A percentile compares a stretch with the other conserved stretches of the same genome.
phyloP scores from a whole-genome alignment of 2,113 vertebrate species.

The Verasper variegatus region DNA sequence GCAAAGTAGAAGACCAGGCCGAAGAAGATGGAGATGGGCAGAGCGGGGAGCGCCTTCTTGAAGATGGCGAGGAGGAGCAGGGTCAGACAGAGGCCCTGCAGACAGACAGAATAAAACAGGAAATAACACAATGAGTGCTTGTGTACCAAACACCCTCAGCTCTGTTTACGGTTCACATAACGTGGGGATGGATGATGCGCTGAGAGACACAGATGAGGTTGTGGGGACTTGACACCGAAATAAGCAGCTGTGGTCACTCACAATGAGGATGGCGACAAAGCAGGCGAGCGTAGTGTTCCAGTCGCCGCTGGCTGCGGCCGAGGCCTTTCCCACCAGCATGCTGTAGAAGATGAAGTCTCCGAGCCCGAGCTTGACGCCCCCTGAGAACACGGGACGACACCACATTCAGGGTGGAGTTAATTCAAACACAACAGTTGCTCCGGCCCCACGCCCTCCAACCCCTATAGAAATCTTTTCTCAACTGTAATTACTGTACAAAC shows the following conservation, averaged over 20 bases:
- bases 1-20: constrained; percentile 99
- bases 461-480: constrained; percentile 12
- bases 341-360: constrained; percentile 99
- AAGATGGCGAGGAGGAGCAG: constrained; percentile 97
- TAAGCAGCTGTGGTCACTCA: constrained; percentile 75
- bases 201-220: constrained; percentile 9
- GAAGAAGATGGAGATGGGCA: constrained; percentile 98
- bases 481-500: constrained; percentile 68
- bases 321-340: constrained; percentile 98
- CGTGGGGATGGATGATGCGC: background rate
- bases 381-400: constrained; percentile 79
- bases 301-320: constrained; percentile 96
- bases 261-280: constrained; percentile 98
- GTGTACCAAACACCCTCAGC: constrained; percentile 35
- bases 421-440: constrained; percentile 9
- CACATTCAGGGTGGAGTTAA: constrained; percentile 59
- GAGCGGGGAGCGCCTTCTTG: constrained; percentile 97
- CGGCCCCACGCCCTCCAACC: constrained; percentile 74
- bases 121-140: background rate
- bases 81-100: constrained; percentile 96
- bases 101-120: constrained; percentile 26
- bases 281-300: constrained; percentile 99
- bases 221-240: constrained; percentile 42
- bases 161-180: background rate
- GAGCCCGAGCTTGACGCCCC: constrained; percentile 96